Evolutionary conservation across 2,888 invertebrate species (phyloP).

Genomic region (Plutella xylostella): DNA sequence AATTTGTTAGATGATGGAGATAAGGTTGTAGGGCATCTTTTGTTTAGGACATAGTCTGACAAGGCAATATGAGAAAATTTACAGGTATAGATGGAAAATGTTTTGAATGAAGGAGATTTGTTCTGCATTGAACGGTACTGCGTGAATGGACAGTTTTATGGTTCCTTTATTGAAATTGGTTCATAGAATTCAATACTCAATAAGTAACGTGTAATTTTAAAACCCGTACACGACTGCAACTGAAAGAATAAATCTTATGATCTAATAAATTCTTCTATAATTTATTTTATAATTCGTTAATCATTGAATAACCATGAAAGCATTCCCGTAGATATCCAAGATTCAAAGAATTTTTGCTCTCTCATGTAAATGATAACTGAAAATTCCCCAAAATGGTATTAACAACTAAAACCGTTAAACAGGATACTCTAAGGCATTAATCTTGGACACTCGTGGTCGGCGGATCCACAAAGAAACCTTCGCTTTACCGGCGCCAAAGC

Average conservation of each 20-base stretch:
- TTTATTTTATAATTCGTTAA: too few species aligned
- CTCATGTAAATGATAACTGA: too few species aligned
- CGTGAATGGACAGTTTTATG: constrained; percentile 3
- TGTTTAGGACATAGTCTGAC: constrained; percentile 32
- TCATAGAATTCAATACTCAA: background rate
- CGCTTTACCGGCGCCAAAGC: background rate
- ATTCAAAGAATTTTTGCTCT: too few species aligned
- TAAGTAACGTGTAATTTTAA: too few species aligned
- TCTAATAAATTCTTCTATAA: too few species aligned
- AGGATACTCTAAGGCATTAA: background rate
- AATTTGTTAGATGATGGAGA: constrained; percentile 34
- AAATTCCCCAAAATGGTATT: too few species aligned
- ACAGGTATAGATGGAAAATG: constrained; percentile 16
- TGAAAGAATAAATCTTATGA: too few species aligned
- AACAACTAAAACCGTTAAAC: background rate
- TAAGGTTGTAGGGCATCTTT: constrained; percentile 34
- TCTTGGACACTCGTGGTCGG: background rate
- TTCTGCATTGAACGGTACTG: background rate
- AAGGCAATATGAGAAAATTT: constrained; percentile 31
- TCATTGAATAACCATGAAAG: too few species aligned
- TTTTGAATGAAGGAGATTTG: background rate
- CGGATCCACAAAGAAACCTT: background rate
- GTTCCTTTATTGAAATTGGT: constrained; percentile 21
- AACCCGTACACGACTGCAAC: too few species aligned
- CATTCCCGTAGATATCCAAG: too few species aligned